Evolutionary conservation across 2,113 vertebrate species (phyloP).

Genomic region (Takifugu flavidus): DNA sequence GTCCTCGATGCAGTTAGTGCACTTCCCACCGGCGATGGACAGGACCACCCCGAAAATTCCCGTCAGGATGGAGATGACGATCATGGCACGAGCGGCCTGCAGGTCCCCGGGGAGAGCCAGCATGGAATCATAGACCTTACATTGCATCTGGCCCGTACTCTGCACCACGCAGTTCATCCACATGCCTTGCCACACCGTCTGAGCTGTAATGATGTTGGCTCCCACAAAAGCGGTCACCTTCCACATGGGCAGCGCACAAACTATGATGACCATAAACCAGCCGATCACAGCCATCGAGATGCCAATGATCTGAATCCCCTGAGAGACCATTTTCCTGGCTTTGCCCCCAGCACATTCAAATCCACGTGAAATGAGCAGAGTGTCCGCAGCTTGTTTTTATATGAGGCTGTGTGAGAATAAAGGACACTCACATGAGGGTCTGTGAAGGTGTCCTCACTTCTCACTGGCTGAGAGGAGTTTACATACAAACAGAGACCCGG

Average conservation of each 20-base stretch:
- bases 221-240: constrained; percentile 73
- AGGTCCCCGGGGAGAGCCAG: constrained; percentile 77
- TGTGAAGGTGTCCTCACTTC: constrained; percentile 28
- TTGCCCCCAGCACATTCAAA: background rate
- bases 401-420: constrained; percentile 24
- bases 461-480: constrained; percentile 50
- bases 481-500: constrained; percentile 63
- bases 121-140: constrained; percentile 77
- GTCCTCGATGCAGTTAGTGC: constrained; percentile 88
- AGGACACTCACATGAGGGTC: constrained; percentile 31
- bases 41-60: constrained; percentile 77
- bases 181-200: constrained; percentile 78
- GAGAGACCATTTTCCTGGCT: constrained; percentile 63
- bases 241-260: constrained; percentile 76
- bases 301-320: constrained; percentile 71
- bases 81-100: constrained; percentile 87
- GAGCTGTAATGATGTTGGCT: constrained; percentile 75
- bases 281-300: constrained; percentile 59
- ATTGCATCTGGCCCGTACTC: constrained; percentile 80
- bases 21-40: constrained; percentile 87
- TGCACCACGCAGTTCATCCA: constrained; percentile 85
- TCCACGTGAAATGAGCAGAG: background rate
- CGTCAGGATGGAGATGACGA: constrained; percentile 83
- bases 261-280: constrained; percentile 66
- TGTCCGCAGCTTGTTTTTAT: constrained; percentile 38